A percentile compares a stretch with the other conserved stretches of the same genome.
phyloP scores from a whole-genome alignment of 2,797 vertebrate genomes.

The Columba guinea region DNA sequence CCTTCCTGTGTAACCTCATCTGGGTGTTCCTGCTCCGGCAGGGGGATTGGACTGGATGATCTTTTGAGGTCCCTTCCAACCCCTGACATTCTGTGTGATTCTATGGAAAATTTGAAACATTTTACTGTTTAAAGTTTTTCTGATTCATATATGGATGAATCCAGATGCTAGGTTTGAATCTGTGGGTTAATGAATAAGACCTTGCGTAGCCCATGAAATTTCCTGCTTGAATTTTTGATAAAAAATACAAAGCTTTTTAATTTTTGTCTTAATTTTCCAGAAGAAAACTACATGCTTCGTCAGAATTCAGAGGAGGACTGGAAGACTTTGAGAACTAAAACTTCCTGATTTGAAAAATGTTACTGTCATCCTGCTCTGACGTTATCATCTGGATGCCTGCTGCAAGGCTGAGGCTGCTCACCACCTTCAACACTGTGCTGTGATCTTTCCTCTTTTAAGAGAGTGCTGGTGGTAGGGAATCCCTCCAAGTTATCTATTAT shows the following conservation, averaged over 20 bases:
- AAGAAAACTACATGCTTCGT: neutral
- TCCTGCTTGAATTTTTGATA: neutral
- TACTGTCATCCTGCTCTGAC: neutral
- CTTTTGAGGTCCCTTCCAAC: too few relatives aligned
- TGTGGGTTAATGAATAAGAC: neutral
- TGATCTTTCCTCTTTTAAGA: neutral
- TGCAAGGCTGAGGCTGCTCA: neutral
- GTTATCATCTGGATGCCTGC: neutral
- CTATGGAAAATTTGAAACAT: neutral
- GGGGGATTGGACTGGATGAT: too few relatives aligned
- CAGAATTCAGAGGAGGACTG: neutral
- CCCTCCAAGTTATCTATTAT: neutral
- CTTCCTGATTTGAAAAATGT: neutral
- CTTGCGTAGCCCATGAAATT: neutral
- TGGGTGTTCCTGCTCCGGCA: too few relatives aligned
- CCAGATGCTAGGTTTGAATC: neutral
- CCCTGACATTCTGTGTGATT: too few relatives aligned
- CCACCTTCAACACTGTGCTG: neutral
- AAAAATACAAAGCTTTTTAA: neutral
- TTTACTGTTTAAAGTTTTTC: neutral
- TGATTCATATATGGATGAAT: neutral
- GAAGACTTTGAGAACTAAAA: neutral
- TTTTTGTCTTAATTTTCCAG: neutral
- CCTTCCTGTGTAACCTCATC: too few relatives aligned
- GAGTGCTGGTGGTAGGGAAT: neutral